Conservation (phyloP, 2,888 invertebrate genomes). For the Exocentrus adspersus region DNA sequence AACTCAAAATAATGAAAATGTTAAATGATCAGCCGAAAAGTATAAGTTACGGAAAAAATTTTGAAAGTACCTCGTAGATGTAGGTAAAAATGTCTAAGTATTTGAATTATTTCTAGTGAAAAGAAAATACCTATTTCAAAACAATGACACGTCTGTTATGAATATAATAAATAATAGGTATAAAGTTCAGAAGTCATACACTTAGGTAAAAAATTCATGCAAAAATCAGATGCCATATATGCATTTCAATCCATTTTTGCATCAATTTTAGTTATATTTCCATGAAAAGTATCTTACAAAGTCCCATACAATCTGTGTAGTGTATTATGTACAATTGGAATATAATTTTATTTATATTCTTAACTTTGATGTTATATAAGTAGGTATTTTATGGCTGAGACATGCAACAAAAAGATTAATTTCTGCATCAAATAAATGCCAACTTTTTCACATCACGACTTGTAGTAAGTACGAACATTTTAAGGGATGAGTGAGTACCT, state of each 20-base stretch:
- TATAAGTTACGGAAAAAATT: conserved; percentile 33
- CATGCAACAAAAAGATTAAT: conserved; percentile 45
- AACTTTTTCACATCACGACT: no score
- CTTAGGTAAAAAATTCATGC: conserved; percentile 22
- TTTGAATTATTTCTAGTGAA: conserved; percentile 25
- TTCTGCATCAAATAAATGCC: conserved; percentile 34
- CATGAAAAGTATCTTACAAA: conserved; percentile 33
- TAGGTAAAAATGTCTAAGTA: conserved; percentile 17
- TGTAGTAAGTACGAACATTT: neutral
- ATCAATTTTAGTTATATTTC: conserved; percentile 19
- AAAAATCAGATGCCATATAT: conserved; percentile 13
- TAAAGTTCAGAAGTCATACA: conserved; percentile 33
- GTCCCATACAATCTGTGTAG: conserved; percentile 29
- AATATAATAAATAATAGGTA: conserved; percentile 40
- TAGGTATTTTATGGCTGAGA: conserved; percentile 38
- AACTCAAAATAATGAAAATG: conserved; percentile 40
- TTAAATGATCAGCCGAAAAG: conserved; percentile 33
- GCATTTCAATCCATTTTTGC: conserved; percentile 28
- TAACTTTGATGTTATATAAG: conserved; percentile 37
- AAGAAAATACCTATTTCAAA: conserved; percentile 26
- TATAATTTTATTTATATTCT: conserved; percentile 44
- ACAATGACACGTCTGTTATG: conserved; percentile 27
- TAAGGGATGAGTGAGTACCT: neutral
- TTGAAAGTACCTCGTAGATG: conserved; percentile 18
- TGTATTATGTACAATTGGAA: conserved; percentile 33